These are phyloP conservation scores for Dendrolimus punctatus DNA, from an alignment of 1,140 invertebrate species.

Conservation along the genomic window DNA sequence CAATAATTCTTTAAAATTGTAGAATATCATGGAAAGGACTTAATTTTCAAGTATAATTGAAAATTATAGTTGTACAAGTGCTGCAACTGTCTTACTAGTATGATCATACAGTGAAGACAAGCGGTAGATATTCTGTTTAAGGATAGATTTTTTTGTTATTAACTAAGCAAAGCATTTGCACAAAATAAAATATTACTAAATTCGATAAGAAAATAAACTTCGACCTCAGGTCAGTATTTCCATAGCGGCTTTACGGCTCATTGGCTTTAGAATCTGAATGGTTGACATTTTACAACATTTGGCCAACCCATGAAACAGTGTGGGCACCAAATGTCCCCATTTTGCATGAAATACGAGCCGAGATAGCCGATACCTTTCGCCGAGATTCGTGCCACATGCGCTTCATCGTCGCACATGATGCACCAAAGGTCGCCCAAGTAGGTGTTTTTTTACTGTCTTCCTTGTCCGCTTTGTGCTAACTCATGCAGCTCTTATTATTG, in stretches of 20 bases:
- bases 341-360: constrained; percentile 43
- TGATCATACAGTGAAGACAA: too few relatives aligned
- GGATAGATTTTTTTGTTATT: too few relatives aligned
- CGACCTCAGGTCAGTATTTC: constrained; percentile 29
- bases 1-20: too few relatives aligned
- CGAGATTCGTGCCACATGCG: constrained; percentile 54
- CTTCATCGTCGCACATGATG: constrained; percentile 29
- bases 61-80: too few relatives aligned
- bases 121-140: too few relatives aligned
- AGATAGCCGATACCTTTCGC: constrained; percentile 39
- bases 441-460: constrained; percentile 49
- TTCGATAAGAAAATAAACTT: constrained; percentile 23
- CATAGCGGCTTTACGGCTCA: constrained; percentile 36
- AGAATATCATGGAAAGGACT: too few relatives aligned
- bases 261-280: constrained; percentile 36
- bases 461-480: constrained; percentile 28
- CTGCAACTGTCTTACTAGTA: too few relatives aligned
- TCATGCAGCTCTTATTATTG: constrained; percentile 7
- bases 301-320: constrained; percentile 34
- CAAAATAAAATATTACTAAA: neutral
- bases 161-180: too few relatives aligned
- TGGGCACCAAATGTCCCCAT: constrained; percentile 59
- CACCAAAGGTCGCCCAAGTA: constrained; percentile 55
- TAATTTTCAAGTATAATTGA: too few relatives aligned
- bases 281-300: constrained; percentile 48